phyloP scores from a whole-genome alignment of 1,140 invertebrate genomes.

The Gryllus bimaculatus region DNA sequence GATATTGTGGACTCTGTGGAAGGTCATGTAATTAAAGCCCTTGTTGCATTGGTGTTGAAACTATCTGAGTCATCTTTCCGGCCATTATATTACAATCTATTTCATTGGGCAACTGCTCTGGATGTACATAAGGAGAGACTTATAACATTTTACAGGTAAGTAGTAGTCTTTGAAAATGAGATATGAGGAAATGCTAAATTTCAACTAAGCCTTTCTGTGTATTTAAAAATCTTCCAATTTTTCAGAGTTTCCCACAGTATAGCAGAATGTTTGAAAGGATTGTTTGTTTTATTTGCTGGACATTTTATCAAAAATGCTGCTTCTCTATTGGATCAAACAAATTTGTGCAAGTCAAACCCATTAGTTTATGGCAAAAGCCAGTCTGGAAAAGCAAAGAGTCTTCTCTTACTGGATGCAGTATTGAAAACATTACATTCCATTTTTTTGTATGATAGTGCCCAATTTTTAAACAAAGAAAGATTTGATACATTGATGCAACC shows the following conservation, averaged over 20 bases:
- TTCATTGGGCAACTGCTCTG: conserved; percentile 66
- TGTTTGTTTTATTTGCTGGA: conserved; percentile 82
- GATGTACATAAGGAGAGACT: conserved; percentile 49
- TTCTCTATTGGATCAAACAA: conserved; percentile 46
- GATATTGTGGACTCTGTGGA: conserved; percentile 47
- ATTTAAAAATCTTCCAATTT: conserved; percentile 28
- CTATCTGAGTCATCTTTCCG: conserved; percentile 79
- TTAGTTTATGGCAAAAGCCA: conserved; percentile 8
- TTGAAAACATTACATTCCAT: conserved; percentile 64
- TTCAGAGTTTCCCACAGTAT: conserved; percentile 62
- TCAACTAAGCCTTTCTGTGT: too few relatives aligned
- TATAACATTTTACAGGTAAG: conserved; percentile 68
- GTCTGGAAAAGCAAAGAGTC: conserved; percentile 14
- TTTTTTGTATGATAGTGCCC: conserved; percentile 67
- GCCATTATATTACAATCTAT: conserved; percentile 77
- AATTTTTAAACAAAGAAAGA: conserved; percentile 73
- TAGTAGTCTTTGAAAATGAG: conserved; percentile 7
- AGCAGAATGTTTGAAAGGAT: conserved; percentile 70
- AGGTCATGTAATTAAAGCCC: conserved; percentile 56
- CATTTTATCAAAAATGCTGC: conserved; percentile 74
- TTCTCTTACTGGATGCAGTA: conserved; percentile 49
- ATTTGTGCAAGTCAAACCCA: conserved; percentile 24
- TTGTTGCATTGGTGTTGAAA: conserved; percentile 72
- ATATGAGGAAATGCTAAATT: too few relatives aligned
- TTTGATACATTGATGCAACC: conserved; percentile 77